Percentiles rank a stretch among this genome's conserved stretches.
Conservation (phyloP, 53 echinoderm and acorn worm species). For the Temnopleurus reevesii region DNA sequence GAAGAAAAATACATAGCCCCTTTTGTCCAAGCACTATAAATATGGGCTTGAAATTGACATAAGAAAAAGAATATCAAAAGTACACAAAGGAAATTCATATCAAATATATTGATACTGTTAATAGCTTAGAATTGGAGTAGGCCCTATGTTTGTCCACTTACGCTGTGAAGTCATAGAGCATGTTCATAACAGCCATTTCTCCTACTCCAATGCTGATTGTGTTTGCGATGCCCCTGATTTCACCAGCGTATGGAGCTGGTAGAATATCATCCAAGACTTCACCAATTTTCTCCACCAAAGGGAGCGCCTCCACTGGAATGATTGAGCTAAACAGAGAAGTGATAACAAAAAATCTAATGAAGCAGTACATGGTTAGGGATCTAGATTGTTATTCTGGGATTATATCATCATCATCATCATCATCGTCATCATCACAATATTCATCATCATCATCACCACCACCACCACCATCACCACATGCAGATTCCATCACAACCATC, state of each 20-base stretch:
- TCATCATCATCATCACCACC: neutral
- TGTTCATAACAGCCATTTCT: slow-evolving; percentile 66
- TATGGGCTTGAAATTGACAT: too few species aligned
- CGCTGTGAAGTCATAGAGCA: slow-evolving; percentile 85
- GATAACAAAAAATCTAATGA: too few species aligned
- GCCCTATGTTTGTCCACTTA: too few species aligned
- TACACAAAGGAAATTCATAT: too few species aligned
- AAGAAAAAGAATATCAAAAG: too few species aligned
- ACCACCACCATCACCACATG: neutral
- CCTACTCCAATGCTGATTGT: slow-evolving; percentile 67
- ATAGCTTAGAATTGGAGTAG: too few species aligned
- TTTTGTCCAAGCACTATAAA: too few species aligned
- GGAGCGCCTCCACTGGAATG: slow-evolving; percentile 28
- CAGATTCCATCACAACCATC: neutral
- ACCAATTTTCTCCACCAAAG: slow-evolving; percentile 63
- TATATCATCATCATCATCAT: neutral
- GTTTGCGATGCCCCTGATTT: slow-evolving; percentile 85
- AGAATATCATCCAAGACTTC: slow-evolving; percentile 67
- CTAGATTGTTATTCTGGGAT: too few species aligned
- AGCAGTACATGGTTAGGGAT: too few species aligned
- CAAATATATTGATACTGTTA: too few species aligned
- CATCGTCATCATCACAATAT: neutral
- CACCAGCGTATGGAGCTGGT: slow-evolving; percentile 79
- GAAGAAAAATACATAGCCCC: too few species aligned
- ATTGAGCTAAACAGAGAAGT: slow-evolving; percentile 42